Evolutionary conservation across 2,797 vertebrate genomes (phyloP).

Genomic region (Apogon hyalosoma): DNA sequence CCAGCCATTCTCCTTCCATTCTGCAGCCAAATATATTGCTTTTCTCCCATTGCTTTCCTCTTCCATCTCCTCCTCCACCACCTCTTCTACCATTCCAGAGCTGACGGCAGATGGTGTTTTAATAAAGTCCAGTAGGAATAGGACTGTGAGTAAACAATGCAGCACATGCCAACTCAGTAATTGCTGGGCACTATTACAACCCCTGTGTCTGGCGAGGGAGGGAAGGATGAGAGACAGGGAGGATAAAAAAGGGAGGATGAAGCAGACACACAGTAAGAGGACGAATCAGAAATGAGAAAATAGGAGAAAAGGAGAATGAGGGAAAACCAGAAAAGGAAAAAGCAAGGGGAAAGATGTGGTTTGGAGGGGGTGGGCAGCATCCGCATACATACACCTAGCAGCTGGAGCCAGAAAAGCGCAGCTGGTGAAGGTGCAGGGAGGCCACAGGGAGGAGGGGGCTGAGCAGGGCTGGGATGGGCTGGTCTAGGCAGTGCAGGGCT

Average conservation of each 20-base stretch:
- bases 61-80: conserved; percentile 75
- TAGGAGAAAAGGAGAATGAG: conserved; percentile 42
- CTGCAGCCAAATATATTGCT: conserved; percentile 72
- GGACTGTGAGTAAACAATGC: conserved; percentile 99
- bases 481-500: conserved; percentile 64
- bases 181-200: conserved; percentile 99
- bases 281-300: conserved; percentile 61
- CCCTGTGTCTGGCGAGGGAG: conserved; percentile 93
- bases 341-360: conserved; percentile 42
- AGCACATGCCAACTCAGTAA: conserved; percentile 98
- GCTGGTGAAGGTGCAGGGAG: conserved; percentile 89
- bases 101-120: conserved; percentile 99
- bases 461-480: conserved; percentile 61
- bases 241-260: conserved; percentile 40
- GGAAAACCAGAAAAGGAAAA: conserved; percentile 55
- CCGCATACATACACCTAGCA: conserved; percentile 79
- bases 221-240: conserved; percentile 78
- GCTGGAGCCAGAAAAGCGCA: conserved; percentile 93
- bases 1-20: conserved; percentile 68
- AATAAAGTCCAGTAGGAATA: conserved; percentile 99
- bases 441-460: conserved; percentile 83
- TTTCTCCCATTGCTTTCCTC: conserved; percentile 67
- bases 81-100: conserved; percentile 87
- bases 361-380: conserved; percentile 47
- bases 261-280: not conserved